Percentiles rank a stretch among this genome's conserved stretches.
These are phyloP conservation scores for Myotis brandtii DNA, from an alignment of 2,113 vertebrate species.

Conservation along the genomic window DNA sequence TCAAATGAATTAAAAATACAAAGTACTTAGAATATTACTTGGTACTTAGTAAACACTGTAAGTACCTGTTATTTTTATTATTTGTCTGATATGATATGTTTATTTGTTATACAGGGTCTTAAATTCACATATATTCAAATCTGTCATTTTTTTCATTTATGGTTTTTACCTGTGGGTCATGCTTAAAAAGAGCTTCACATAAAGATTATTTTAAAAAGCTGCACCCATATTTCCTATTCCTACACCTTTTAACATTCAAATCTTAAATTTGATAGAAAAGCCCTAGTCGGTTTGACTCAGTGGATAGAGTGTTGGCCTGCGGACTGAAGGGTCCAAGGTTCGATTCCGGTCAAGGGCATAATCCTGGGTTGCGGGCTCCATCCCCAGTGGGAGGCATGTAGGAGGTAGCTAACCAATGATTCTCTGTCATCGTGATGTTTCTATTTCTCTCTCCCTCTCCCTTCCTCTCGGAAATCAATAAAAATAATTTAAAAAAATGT, in stretches of 20 bases:
- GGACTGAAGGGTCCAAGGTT: too few relatives aligned
- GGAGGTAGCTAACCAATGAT: too few relatives aligned
- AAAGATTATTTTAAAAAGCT: conserved; percentile 24
- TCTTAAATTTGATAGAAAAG: neutral
- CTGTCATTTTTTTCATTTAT: neutral
- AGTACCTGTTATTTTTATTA: conserved; percentile 32
- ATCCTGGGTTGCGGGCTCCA: too few relatives aligned
- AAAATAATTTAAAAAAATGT: too few relatives aligned
- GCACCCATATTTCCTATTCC: conserved; percentile 1
- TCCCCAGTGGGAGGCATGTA: too few relatives aligned
- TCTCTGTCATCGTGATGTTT: too few relatives aligned
- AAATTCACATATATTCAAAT: conserved; percentile 35
- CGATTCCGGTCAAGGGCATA: too few relatives aligned
- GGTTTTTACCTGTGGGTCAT: neutral
- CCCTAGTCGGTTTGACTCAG: neutral
- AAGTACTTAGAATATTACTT: conserved; percentile 46
- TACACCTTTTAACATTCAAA: conserved; percentile 6
- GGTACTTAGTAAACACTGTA: neutral
- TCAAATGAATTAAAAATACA: conserved; percentile 29
- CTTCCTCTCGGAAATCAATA: too few relatives aligned
- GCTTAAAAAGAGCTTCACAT: conserved; percentile 19
- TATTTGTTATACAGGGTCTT: neutral
- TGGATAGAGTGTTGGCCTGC: too few relatives aligned
- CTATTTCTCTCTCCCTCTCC: too few relatives aligned
- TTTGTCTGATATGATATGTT: neutral